Conservation (phyloP, 2,797 vertebrate genomes). For the Etheostoma nigrum region DNA sequence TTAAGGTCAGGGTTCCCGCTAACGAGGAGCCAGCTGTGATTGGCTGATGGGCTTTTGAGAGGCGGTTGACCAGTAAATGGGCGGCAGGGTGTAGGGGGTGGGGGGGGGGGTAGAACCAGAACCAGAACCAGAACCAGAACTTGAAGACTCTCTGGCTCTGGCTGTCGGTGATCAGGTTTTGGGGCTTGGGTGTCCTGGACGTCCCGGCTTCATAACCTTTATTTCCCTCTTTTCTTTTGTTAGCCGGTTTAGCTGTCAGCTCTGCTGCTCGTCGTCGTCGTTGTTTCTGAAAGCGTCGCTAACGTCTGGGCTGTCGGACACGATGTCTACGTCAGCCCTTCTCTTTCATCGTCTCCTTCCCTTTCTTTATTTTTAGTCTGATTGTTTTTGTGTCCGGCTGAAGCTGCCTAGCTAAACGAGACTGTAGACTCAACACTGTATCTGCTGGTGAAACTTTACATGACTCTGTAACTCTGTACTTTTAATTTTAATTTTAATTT, state of each 20-base stretch:
- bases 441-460: slow-evolving; percentile 58
- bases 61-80: no score
- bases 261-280: slow-evolving; percentile 24
- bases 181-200: slow-evolving; percentile 20
- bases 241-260: slow-evolving; percentile 24
- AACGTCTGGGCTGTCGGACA: not conserved
- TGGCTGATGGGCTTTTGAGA: slow-evolving; percentile 3
- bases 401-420: slow-evolving; percentile 64
- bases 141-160: slow-evolving; percentile 9
- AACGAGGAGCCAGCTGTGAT: slow-evolving; percentile 15
- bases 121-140: no score
- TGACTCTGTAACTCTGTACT: slow-evolving; percentile 59
- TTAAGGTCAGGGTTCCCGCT: not conserved
- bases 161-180: slow-evolving; percentile 17
- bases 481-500: not conserved
- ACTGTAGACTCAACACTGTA: slow-evolving; percentile 72
- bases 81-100: no score
- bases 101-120: no score
- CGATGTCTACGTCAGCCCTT: not conserved
- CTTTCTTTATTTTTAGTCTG: slow-evolving; percentile 3
- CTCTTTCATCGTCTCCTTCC: slow-evolving; percentile 2
- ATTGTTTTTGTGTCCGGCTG: slow-evolving; percentile 21
- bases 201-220: slow-evolving; percentile 22
- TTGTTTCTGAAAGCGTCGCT: not conserved
- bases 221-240: not conserved